These are phyloP conservation scores for Amphiura filiformis DNA, from an alignment of 35 echinoderm and acorn worm species.

Conservation along the genomic window DNA sequence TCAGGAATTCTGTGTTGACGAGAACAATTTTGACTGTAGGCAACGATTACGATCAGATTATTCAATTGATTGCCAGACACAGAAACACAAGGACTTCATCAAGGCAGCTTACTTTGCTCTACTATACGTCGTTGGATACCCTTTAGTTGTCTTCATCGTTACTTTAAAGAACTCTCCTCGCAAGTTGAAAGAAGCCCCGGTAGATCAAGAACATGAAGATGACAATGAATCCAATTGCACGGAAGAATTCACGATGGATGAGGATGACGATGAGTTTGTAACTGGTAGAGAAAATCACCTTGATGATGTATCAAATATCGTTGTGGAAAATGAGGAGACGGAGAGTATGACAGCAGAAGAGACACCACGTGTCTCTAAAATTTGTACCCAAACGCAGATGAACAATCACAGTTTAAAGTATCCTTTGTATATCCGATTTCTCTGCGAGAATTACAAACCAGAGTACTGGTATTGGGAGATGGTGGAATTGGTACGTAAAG, in stretches of 20 bases:
- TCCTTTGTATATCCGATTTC: not conserved
- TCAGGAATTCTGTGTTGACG: slow-evolving; percentile 2
- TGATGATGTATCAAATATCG: too few species aligned
- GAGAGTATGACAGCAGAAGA: not conserved
- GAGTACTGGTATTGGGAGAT: slow-evolving; percentile 56
- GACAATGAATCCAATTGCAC: too few species aligned
- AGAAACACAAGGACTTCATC: not conserved
- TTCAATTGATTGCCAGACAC: slow-evolving; percentile 2
- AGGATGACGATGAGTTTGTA: too few species aligned
- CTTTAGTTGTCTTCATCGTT: not conserved
- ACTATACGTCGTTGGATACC: slow-evolving; percentile 23
- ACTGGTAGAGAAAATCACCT: too few species aligned
- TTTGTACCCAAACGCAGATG: too few species aligned
- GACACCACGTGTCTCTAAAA: too few species aligned
- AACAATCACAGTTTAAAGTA: too few species aligned
- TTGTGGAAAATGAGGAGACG: not conserved
- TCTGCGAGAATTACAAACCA: slow-evolving; percentile 44
- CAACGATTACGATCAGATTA: slow-evolving; percentile 11
- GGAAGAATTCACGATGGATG: too few species aligned
- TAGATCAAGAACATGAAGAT: too few species aligned
- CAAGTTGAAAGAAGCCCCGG: too few species aligned
- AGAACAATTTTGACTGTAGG: not conserved
- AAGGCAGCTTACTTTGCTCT: not conserved
- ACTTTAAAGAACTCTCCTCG: too few species aligned
- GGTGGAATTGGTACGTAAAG: slow-evolving; percentile 30